Evolutionary conservation across 2,113 vertebrate species (phyloP).

Genomic region (Microcebus murinus): DNA sequence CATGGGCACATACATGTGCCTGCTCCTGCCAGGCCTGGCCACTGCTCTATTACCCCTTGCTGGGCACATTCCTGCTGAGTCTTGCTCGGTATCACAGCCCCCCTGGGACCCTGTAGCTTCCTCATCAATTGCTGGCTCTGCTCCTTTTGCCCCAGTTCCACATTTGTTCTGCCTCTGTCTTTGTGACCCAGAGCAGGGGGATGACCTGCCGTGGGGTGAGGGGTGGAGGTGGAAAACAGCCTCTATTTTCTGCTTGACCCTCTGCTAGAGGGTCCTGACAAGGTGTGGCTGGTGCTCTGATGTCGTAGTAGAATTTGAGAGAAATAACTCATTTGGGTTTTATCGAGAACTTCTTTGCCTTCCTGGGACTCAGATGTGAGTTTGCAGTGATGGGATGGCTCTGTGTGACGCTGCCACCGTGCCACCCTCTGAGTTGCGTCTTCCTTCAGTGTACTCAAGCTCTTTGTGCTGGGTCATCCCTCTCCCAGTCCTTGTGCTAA

Average conservation of each 20-base stretch:
- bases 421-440: not conserved
- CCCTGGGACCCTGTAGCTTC: not conserved
- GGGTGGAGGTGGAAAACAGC: not conserved
- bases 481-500: not conserved
- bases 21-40: not conserved
- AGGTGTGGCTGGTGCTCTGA: not conserved
- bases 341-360: not conserved
- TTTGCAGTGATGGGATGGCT: not conserved
- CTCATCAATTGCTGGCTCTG: too few species aligned
- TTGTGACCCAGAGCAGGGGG: not conserved
- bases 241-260: not conserved
- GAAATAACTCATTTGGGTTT: not conserved
- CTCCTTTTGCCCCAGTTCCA: not conserved
- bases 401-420: rapidly evolving
- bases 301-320: not conserved
- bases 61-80: not conserved
- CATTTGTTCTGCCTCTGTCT: not conserved
- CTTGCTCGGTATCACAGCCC: rapidly evolving
- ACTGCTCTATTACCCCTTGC: too few species aligned
- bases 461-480: too few species aligned
- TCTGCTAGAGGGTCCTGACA: not conserved
- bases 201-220: rapidly evolving
- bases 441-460: not conserved
- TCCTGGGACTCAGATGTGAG: not conserved
- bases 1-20: not conserved